Percentiles rank a stretch among this genome's conserved stretches.
phyloP scores from a whole-genome alignment of 64 coral and sea anemone genomes.

The Exaiptasia diaphana region DNA sequence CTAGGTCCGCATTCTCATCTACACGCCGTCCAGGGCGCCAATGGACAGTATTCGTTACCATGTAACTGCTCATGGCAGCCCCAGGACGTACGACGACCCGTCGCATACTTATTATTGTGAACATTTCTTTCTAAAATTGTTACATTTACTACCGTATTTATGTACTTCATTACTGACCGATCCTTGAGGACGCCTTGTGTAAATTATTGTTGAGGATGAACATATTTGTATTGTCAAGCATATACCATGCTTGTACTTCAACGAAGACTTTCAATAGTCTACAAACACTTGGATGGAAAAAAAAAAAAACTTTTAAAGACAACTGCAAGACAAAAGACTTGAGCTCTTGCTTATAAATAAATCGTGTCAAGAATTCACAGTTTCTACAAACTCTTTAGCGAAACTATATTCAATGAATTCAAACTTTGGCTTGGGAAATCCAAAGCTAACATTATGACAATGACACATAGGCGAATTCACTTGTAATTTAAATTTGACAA shows the following conservation, averaged over 20 bases:
- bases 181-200: slow-evolving; percentile 56
- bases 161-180: background rate
- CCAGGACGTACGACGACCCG: slow-evolving; percentile 74
- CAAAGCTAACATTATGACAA: no score
- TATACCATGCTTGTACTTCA: background rate
- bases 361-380: slow-evolving; percentile 68
- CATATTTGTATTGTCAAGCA: slow-evolving; percentile 17
- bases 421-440: no score
- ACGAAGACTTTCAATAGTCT: no score
- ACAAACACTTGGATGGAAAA: no score
- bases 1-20: slow-evolving; percentile 68
- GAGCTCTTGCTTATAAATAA: slow-evolving; percentile 39
- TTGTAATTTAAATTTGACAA: slow-evolving; percentile 95
- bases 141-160: slow-evolving; percentile 16
- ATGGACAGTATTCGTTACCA: slow-evolving; percentile 86
- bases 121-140: slow-evolving; percentile 52
- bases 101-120: slow-evolving; percentile 90
- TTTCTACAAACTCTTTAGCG: slow-evolving; percentile 43
- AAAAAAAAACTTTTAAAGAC: no score
- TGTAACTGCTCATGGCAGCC: slow-evolving; percentile 94
- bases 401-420: no score
- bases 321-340: no score
- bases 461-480: slow-evolving; percentile 61
- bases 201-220: slow-evolving; percentile 67
- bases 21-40: slow-evolving; percentile 76